Evolutionary conservation across 35 echinoderm and acorn worm genomes (phyloP), one percentile per base, ranked within the genome.

Genomic region (Holothuria glaberrima): DNA sequence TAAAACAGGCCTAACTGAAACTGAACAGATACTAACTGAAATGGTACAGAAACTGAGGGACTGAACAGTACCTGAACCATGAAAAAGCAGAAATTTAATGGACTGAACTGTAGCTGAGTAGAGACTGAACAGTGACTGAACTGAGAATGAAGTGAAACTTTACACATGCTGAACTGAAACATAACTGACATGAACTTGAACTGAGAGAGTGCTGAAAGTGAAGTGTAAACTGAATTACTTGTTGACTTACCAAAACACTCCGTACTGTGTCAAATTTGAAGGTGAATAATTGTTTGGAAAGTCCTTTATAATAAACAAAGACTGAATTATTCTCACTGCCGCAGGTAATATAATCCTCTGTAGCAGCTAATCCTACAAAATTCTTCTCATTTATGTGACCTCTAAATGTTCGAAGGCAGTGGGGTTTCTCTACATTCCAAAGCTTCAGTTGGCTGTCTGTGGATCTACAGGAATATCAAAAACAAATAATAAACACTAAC

Each of bases 181-280:
- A n/a, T n/a, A n/a, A n/a, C n/a, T n/a, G n/a, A n/a, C n/a, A n/a
- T n/a, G n/a, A n/a, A n/a, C n/a, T n/a, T n/a, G n/a, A n/a, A n/a
- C n/a, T n/a, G n/a, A n/a, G n/a, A n/a, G n/a, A n/a, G n/a, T n/a
- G n/a, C n/a, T n/a, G n/a, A n/a, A n/a, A n/a, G n/a, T n/a, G n/a
- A n/a, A n/a, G n/a, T n/a, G n/a, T n/a, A 46, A 46, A 46, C 38
- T 52, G 26, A 83, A 59, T 5, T 1, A 10, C 44, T 46, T 46
- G 4, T 10, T 46, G 44, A 73, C 92, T 92, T 48, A 97, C 95
- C 86, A 97, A 57, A 2, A 97, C 90, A 82, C 95, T 94, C 30
- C 92, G 88, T 71, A 98, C 91, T 5, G 96, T 98, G 88, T 98
- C 96, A 93, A 98, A 98, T 59, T 98, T 98, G 68, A 93, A 98